Evolutionary conservation across 2,888 invertebrate genomes (phyloP), one percentile per base, ranked within the genome.

Genomic region (Troilus luridus): DNA sequence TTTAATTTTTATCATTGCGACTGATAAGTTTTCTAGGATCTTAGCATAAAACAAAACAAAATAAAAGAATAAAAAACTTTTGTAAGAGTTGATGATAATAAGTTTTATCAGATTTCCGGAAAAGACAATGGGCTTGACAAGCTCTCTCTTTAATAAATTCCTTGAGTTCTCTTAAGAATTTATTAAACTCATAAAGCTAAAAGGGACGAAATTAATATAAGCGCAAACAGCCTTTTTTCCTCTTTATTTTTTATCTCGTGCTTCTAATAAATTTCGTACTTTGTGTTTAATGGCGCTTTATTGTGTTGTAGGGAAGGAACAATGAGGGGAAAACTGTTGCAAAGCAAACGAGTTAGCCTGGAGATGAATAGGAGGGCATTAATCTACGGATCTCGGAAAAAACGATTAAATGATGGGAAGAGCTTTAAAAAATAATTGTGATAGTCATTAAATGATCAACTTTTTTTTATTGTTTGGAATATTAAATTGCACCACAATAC

Each of bases 221-320:
- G 72, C 27, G 17, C 72, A 77, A 77, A 77, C 72, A 77, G 19
- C 7, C 17, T 10, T n/a, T 41, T n/a, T 27, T 14, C 1, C 14
- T 6, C 59, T 24, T 24, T 17, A 10, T 27, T 72, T 77, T 17
- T 19, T 77, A 17, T n/a, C 41, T 77, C 9, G 7, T 17, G 72
- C 72, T 77, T 24, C 72, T 77, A 77, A 77, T 77, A 77, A 77
- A 77, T 77, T 41, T 77, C 72, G 41, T 77, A 41, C 72, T 77
- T 77, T 77, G 17, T 77, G 41, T 77, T 77, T 77, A 77, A 77
- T 77, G 72, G 41, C 27, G 72, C 72, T 77, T 77, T 77, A 77
- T 41, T 77, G 72, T 41, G 41, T 77, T 77, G 41, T 17, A 41
- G 41, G 8, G 41, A 27, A 0, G 2, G 41, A 41, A 77, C 72